Evolutionary conservation across 2,888 invertebrate species (phyloP).

Genomic region (Sinodicranocentrus sp.): DNA sequence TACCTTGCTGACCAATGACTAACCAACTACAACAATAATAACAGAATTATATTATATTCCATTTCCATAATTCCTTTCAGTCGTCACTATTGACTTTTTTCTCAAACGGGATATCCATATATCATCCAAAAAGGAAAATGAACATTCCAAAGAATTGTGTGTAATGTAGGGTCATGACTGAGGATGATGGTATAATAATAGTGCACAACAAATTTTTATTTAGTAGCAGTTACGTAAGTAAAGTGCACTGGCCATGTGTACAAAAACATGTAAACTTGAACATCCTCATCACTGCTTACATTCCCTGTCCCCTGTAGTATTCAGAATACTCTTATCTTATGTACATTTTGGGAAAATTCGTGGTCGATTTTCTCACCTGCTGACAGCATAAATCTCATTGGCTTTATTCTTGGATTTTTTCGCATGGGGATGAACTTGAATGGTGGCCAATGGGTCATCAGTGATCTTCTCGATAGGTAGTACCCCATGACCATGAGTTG

Average conservation of each 20-base stretch:
- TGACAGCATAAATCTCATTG: constrained; percentile 76
- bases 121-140: no score
- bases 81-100: no score
- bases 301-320: no score
- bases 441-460: constrained; percentile 76
- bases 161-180: constrained; percentile 7
- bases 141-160: no score
- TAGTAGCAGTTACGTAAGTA: not conserved
- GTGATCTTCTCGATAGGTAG: constrained; percentile 73
- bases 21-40: no score
- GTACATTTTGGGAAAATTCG: constrained; percentile 34
- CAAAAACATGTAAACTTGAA: no score
- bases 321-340: not conserved
- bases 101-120: no score
- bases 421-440: constrained; percentile 72
- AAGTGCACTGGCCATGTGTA: no score
- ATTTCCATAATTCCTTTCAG: no score
- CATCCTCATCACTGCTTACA: no score
- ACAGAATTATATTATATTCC: no score
- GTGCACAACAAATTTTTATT: constrained; percentile 1
- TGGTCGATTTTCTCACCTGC: constrained; percentile 71
- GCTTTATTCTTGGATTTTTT: constrained; percentile 73
- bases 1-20: no score
- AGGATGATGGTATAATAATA: constrained; percentile 11
- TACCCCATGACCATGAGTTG: constrained; percentile 69